These are phyloP conservation scores for Camponotus pennsylvanicus DNA, from an alignment of 1,140 invertebrate species.

Conservation along the genomic window DNA sequence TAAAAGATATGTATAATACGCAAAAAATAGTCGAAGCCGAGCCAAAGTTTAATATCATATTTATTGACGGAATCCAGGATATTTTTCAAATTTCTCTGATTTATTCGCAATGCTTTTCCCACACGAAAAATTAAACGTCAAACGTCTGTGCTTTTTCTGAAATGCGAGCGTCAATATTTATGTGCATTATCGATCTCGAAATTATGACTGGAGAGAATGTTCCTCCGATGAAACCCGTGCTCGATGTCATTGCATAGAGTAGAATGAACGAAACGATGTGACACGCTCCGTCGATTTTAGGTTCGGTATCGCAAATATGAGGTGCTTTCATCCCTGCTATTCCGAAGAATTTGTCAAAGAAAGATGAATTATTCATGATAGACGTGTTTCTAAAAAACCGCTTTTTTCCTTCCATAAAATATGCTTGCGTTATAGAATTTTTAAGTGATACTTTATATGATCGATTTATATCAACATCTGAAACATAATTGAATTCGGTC, in stretches of 20 bases:
- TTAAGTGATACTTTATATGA: not conserved
- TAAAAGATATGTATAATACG: not conserved
- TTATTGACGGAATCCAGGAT: not conserved
- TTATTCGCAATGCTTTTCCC: not conserved
- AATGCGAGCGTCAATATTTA: conserved; percentile 41
- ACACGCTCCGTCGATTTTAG: not conserved
- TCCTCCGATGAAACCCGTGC: conserved; percentile 2
- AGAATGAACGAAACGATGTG: conserved; percentile 27
- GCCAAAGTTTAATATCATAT: not conserved
- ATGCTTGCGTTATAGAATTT: not conserved
- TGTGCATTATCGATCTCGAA: conserved; percentile 33
- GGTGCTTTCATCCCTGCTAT: not conserved
- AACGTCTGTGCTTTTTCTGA: not conserved
- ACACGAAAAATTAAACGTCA: conserved; percentile 33
- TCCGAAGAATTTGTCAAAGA: conserved; percentile 25
- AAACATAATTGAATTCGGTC: not conserved
- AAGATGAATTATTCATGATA: conserved; percentile 21
- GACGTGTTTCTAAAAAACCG: not conserved
- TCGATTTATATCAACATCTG: not conserved
- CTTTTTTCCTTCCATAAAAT: not conserved
- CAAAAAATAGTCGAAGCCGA: too few relatives aligned
- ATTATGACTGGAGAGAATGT: conserved; percentile 23
- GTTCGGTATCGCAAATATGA: not conserved
- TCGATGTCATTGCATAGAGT: conserved; percentile 5
- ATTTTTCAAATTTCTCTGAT: not conserved